A percentile compares a stretch with the other conserved stretches of the same genome.
Conservation (phyloP, 2,888 invertebrate genomes). For the Cosmia pyralina region DNA sequence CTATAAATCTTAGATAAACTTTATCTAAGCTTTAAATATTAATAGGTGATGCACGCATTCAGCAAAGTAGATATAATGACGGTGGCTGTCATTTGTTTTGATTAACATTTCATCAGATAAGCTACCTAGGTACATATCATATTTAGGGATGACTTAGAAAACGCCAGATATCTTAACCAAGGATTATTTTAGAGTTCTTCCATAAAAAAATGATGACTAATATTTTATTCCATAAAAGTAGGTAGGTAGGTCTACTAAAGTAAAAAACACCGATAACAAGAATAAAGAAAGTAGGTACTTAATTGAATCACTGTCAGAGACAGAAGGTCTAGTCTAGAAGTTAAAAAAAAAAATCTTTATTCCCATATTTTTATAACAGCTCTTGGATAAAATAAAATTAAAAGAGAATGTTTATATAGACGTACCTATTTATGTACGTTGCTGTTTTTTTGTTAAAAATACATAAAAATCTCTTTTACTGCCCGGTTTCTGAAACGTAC, state of each 20-base stretch:
- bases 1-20: conserved; percentile 5
- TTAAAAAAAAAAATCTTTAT: background rate
- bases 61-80: background rate
- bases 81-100: conserved; percentile 2
- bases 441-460: background rate
- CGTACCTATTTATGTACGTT: background rate
- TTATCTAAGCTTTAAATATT: conserved; percentile 7
- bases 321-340: background rate
- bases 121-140: background rate
- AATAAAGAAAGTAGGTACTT: background rate
- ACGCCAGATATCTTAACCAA: background rate
- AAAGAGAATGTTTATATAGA: background rate
- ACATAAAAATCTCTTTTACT: too few species aligned
- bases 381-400: background rate
- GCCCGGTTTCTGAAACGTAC: too few species aligned
- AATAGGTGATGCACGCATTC: background rate
- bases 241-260: too few species aligned
- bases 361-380: background rate
- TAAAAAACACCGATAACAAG: too few species aligned
- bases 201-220: background rate
- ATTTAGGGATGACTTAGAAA: background rate
- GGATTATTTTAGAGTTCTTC: too few species aligned
- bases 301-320: background rate
- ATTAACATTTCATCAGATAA: conserved; percentile 11
- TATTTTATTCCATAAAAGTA: background rate